Evolutionary conservation across 2,797 vertebrate species (phyloP).

Genomic region (Galago senegalensis): DNA sequence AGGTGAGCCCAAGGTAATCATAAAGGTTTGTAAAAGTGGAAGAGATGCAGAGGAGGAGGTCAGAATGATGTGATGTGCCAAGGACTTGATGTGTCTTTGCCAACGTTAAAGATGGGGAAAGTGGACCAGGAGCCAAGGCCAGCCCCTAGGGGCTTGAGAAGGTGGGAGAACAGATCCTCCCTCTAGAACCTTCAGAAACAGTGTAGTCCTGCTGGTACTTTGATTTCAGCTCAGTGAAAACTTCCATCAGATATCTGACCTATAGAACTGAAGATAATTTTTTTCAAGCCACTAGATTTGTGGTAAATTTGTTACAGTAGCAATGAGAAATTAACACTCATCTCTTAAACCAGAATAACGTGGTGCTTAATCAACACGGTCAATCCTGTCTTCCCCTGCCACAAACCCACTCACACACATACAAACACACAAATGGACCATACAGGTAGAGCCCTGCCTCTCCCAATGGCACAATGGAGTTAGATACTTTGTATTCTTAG

Average conservation of each 20-base stretch:
- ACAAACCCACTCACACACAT: background rate
- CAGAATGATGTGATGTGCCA: background rate
- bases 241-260: background rate
- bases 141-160: background rate
- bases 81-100: background rate
- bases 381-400: background rate
- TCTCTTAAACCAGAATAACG: background rate
- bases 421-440: background rate
- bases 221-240: slow-evolving; percentile 57
- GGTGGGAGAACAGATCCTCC: background rate
- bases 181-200: background rate
- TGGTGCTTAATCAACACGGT: background rate
- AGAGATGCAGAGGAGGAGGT: background rate
- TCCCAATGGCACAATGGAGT: background rate
- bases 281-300: background rate
- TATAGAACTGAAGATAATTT: background rate
- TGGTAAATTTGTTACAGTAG: background rate
- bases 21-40: background rate
- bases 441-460: background rate
- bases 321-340: background rate
- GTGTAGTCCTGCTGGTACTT: background rate
- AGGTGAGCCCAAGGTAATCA: background rate
- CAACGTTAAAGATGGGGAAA: background rate
- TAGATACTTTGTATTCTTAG: background rate
- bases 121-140: background rate